Base-by-base conservation (phyloP, 2,888 invertebrate genomes). In the Tridacna gigas region DNA sequence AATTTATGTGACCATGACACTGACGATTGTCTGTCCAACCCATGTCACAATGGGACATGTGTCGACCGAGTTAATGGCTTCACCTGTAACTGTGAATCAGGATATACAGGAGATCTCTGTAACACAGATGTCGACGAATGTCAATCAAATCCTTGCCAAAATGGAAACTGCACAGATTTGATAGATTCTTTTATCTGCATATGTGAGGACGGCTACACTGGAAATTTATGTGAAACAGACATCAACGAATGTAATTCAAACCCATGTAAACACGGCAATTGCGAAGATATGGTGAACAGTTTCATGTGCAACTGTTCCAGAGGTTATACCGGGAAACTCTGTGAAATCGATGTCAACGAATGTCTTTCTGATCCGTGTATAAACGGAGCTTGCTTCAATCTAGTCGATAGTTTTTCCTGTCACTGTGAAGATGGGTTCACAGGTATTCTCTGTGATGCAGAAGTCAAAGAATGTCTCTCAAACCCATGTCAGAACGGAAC, bases 181-280 rank as follows among this genome's bases (percentile, higher is more conserved):
- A 3, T 56, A 56, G 9, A 56, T 56, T 3, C 56, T 20, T 56
- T 20, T 56, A 20, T 56, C 9, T 56, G 18, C 56, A 56, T 20
- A 18, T 71, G 71, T 71, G 2, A n/a, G 1, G 71, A 71, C 22
- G 71, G 71, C 0, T 71, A 26, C 13, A 51, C 47, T 5, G 91
- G 91, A 0, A 12, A 11, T 0, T 56, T 61, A 5, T 91, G 91
- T 75, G 84, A 88, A n/a, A 65, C 60, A 22, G 77, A 88, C 7
- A 45, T 63, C 5, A 22, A 75, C 25, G 75, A 75, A 63, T 75
- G 75, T 47, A 0, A n/a, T 7, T 63, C 63, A 20, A 37, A 12
- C 22, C 75, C 75, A 45, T 75, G 75, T 26, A 18, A 45, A 3
- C 5, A 61, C n/a, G 61, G 61, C 7, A 91, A 92, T 0, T 74